Evolutionary conservation across 2,113 vertebrate species (phyloP).

Genomic region (Lepisosteus osseus): DNA sequence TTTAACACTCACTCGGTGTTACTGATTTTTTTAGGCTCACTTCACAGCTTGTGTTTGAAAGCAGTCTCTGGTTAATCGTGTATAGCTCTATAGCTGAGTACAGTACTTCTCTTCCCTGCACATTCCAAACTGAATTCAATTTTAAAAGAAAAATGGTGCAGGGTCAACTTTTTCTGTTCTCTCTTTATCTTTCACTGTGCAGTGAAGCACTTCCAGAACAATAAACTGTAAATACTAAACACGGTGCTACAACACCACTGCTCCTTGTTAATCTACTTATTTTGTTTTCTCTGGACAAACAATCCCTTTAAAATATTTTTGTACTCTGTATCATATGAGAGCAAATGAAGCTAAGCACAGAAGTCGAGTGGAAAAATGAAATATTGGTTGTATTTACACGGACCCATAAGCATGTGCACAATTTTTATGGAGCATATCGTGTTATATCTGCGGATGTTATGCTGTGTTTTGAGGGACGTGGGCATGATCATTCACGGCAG

Average conservation of each 20-base stretch:
- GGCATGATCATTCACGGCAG: slow-evolving; percentile 34
- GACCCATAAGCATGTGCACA: slow-evolving; percentile 37
- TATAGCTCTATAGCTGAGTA: not conserved
- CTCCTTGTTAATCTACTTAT: slow-evolving; percentile 34
- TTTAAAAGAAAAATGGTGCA: not conserved
- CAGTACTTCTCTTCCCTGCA: not conserved
- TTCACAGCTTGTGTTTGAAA: not conserved
- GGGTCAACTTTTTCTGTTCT: slow-evolving; percentile 17
- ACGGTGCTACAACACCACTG: slow-evolving; percentile 25
- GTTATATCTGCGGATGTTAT: slow-evolving; percentile 43
- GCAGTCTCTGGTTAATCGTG: slow-evolving; percentile 6
- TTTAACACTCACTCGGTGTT: not conserved
- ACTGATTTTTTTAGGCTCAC: not conserved
- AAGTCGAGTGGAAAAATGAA: slow-evolving; percentile 47
- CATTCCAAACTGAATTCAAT: not conserved
- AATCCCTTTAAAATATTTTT: slow-evolving; percentile 32
- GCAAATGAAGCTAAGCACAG: slow-evolving; percentile 37
- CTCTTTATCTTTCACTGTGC: slow-evolving; percentile 35
- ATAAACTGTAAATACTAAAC: slow-evolving; percentile 20
- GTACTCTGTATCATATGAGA: slow-evolving; percentile 22
- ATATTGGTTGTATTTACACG: slow-evolving; percentile 51
- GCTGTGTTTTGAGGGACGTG: slow-evolving; percentile 41
- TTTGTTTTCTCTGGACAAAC: slow-evolving; percentile 30
- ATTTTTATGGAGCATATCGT: slow-evolving; percentile 31
- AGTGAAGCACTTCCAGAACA: slow-evolving; percentile 26